Evolutionary conservation across 2,888 invertebrate species (phyloP).

Genomic region (Omphaloscelis lunosa): DNA sequence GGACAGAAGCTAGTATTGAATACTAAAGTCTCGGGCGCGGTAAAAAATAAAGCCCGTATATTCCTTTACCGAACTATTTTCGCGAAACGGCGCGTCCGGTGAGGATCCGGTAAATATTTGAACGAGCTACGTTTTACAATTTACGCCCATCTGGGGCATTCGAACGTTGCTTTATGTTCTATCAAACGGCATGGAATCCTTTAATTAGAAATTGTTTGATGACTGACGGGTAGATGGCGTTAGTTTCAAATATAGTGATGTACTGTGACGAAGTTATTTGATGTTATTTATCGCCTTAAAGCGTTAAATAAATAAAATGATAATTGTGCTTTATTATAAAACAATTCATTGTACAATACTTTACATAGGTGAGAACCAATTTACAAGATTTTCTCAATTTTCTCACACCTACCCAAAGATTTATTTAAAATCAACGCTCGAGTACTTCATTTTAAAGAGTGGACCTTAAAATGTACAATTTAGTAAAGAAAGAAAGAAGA

Average conservation of each 20-base stretch:
- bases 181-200: constrained; percentile 77
- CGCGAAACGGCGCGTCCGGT: constrained; percentile 72
- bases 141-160: constrained; percentile 78
- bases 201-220: constrained; percentile 73
- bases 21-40: constrained; percentile 21
- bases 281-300: background rate
- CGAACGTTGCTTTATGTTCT: constrained; percentile 74
- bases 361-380: background rate
- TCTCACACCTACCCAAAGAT: background rate
- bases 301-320: background rate
- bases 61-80: constrained; percentile 63
- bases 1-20: too few relatives aligned
- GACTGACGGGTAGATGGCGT: constrained; percentile 31
- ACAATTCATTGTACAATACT: background rate
- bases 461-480: background rate
- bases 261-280: background rate
- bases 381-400: background rate
- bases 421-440: background rate
- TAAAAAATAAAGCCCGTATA: constrained; percentile 59
- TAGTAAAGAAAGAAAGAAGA: too few relatives aligned
- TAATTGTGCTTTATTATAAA: background rate
- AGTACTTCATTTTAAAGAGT: background rate
- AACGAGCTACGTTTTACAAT: constrained; percentile 84
- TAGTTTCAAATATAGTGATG: background rate
- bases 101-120: constrained; percentile 84